phyloP scores from a whole-genome alignment of 2,113 vertebrate genomes.

The Monopterus albus region DNA sequence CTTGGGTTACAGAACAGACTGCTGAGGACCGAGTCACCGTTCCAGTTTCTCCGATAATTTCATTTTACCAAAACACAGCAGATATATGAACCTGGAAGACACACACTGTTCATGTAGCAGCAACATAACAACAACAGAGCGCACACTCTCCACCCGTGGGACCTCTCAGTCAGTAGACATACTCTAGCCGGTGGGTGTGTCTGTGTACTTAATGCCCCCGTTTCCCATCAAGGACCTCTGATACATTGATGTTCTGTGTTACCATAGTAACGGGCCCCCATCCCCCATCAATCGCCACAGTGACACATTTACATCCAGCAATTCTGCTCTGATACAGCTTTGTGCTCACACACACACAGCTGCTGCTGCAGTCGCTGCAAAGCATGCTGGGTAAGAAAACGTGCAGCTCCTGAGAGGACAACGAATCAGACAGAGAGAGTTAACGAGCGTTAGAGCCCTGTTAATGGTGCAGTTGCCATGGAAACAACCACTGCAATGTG shows the following conservation, averaged over 20 bases:
- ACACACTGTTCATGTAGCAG: no score
- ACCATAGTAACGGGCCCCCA: constrained; percentile 22
- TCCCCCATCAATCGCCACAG: constrained; percentile 2
- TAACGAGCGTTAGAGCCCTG: constrained; percentile 30
- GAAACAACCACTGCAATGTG: constrained; percentile 70
- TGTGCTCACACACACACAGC: not conserved
- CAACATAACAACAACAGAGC: no score
- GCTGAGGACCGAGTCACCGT: constrained; percentile 1
- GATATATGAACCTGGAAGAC: no score
- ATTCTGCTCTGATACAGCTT: no score
- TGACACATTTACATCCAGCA: constrained; percentile 45
- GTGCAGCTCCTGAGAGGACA: constrained; percentile 58
- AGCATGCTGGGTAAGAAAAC: constrained; percentile 62
- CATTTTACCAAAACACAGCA: no score
- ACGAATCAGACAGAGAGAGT: constrained; percentile 40
- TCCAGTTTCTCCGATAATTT: no score
- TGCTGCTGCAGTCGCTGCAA: constrained; percentile 56
- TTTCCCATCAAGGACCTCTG: constrained; percentile 21
- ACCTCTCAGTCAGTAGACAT: not conserved
- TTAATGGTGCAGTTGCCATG: constrained; percentile 81
- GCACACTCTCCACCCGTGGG: no score
- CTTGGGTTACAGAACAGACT: constrained; percentile 12
- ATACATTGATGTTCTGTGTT: constrained; percentile 40
- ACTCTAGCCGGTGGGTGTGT: constrained; percentile 19
- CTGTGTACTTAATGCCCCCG: not conserved